These are phyloP conservation scores for Drosophila longiperda DNA, from an alignment of 2,888 invertebrate species.

Conservation along the genomic window DNA sequence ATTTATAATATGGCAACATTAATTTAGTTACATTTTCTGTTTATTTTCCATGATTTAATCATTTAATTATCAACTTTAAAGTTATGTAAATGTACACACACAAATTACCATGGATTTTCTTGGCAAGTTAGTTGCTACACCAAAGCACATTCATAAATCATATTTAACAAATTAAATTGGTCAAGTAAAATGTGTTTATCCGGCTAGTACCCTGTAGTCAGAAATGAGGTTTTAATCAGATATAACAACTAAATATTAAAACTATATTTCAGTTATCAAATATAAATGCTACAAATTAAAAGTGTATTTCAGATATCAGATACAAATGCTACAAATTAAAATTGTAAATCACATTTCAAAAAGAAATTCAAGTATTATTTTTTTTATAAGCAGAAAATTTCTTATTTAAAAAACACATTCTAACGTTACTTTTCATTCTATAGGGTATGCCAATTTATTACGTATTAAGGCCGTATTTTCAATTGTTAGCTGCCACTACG, in stretches of 20 bases:
- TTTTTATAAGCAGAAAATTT: background rate
- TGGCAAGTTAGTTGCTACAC: slow-evolving; percentile 2
- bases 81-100: background rate
- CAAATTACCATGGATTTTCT: background rate
- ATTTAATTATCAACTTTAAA: slow-evolving; percentile 7
- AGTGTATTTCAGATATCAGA: no score
- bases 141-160: slow-evolving; percentile 23
- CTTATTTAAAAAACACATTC: background rate
- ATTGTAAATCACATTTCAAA: no score
- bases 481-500: slow-evolving; percentile 22
- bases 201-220: background rate
- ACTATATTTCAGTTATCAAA: background rate
- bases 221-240: background rate
- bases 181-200: background rate
- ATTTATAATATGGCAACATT: background rate
- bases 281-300: background rate
- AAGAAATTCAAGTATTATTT: background rate
- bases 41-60: slow-evolving; percentile 8
- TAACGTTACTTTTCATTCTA: background rate
- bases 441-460: slow-evolving; percentile 29
- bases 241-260: background rate
- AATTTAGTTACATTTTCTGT: slow-evolving; percentile 1
- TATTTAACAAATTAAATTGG: background rate
- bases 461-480: slow-evolving; percentile 28
- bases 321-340: no score